Evolutionary conservation across 2,888 invertebrate species (phyloP).

Genomic region (Drosophila algonquin): DNA sequence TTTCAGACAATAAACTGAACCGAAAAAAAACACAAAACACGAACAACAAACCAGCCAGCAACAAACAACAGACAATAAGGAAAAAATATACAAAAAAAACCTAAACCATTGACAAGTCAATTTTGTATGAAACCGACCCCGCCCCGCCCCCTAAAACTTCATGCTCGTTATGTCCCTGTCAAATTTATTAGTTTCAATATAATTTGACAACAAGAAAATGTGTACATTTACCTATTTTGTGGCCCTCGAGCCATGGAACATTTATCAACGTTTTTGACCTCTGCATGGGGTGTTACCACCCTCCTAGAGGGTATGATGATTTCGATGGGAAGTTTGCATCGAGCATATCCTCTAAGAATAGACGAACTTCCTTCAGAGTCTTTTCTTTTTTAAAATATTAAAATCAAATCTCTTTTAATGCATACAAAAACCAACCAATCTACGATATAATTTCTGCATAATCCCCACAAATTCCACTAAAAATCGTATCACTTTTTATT

Average conservation of each 20-base stretch:
- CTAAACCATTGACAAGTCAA: slow-evolving; percentile 70
- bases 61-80: slow-evolving; percentile 25
- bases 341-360: too few species aligned
- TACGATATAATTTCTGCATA: neutral
- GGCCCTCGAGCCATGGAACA: slow-evolving; percentile 21
- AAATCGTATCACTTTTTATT: slow-evolving; percentile 1
- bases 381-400: neutral
- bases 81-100: slow-evolving; percentile 6
- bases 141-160: slow-evolving; percentile 24
- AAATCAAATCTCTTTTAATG: neutral
- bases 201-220: slow-evolving; percentile 75
- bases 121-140: slow-evolving; percentile 54
- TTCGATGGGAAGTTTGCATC: neutral
- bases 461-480: neutral
- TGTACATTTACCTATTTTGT: slow-evolving; percentile 36
- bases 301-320: neutral
- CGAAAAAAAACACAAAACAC: slow-evolving; percentile 8
- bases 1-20: slow-evolving; percentile 64
- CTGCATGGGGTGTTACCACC: neutral
- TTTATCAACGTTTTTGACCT: slow-evolving; percentile 49
- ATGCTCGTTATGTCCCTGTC: slow-evolving; percentile 62
- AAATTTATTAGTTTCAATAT: slow-evolving; percentile 78
- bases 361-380: neutral
- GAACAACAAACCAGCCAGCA: slow-evolving; percentile 24
- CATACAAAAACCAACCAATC: neutral